Evolutionary conservation across 2,113 vertebrate genomes (phyloP).

Genomic region (Apus apus): DNA sequence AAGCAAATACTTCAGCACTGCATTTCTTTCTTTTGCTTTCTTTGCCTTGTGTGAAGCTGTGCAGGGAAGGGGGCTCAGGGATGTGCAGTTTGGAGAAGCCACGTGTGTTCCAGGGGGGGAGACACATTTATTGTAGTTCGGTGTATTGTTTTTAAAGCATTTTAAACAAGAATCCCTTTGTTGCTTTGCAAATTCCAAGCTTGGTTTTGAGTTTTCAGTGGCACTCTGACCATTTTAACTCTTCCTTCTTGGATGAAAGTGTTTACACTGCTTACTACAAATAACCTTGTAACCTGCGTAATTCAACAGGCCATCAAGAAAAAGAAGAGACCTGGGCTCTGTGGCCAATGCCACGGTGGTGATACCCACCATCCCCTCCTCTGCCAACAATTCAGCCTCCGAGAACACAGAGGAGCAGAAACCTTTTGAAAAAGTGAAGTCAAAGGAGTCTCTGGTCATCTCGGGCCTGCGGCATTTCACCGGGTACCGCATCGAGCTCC

Average conservation of each 20-base stretch:
- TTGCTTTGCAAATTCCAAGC: background rate
- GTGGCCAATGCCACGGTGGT: constrained; percentile 78
- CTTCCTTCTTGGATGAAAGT: background rate
- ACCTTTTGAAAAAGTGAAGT: constrained; percentile 81
- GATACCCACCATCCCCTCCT: constrained; percentile 57
- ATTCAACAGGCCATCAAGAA: constrained; percentile 79
- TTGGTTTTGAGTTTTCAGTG: background rate
- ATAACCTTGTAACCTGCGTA: accelerated
- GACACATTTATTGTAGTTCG: accelerated
- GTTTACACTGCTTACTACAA: accelerated
- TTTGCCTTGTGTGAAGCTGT: background rate
- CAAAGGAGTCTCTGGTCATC: constrained; percentile 90
- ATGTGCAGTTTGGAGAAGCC: background rate
- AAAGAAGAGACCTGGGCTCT: constrained; percentile 83
- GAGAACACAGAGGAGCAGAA: constrained; percentile 75
- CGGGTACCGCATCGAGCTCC: constrained; percentile 95
- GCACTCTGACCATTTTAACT: background rate
- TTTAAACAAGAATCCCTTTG: background rate
- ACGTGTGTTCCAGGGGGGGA: accelerated
- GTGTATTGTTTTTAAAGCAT: too few species aligned
- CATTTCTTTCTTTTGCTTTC: background rate
- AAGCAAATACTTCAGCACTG: background rate
- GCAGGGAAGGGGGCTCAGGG: background rate
- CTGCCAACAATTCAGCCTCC: constrained; percentile 61
- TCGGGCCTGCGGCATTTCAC: constrained; percentile 93